Conservation (phyloP, 2,888 invertebrate genomes). For the Parnassius mnemosyne region DNA sequence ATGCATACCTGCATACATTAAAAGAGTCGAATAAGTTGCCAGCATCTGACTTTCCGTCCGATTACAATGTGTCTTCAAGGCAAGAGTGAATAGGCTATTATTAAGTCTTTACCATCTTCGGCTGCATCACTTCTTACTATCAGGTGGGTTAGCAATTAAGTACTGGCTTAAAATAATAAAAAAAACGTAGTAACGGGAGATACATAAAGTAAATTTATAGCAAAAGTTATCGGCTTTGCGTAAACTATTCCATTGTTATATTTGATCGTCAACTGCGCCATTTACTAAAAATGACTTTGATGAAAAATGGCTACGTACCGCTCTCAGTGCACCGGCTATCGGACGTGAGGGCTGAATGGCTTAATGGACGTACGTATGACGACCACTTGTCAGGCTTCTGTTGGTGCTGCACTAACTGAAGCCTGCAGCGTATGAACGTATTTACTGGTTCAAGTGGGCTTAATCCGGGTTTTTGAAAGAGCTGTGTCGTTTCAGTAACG, state of each 20-base stretch:
- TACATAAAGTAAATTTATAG: too few relatives aligned
- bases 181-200: too few relatives aligned
- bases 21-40: too few relatives aligned
- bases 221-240: not conserved
- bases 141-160: too few relatives aligned
- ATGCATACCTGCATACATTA: too few relatives aligned
- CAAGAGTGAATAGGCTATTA: too few relatives aligned
- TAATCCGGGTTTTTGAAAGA: slow-evolving; percentile 14
- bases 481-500: not conserved
- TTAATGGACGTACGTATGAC: slow-evolving; percentile 11
- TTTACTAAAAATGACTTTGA: slow-evolving; percentile 7
- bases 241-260: slow-evolving; percentile 7
- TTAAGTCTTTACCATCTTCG: too few relatives aligned
- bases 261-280: slow-evolving; percentile 12
- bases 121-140: too few relatives aligned
- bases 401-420: not conserved
- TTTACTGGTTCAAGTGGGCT: slow-evolving; percentile 15
- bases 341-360: slow-evolving; percentile 1
- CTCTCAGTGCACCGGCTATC: not conserved
- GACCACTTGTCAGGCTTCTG: slow-evolving; percentile 17
- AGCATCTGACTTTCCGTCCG: too few relatives aligned
- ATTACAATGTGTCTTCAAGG: too few relatives aligned
- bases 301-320: slow-evolving; percentile 13
- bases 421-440: not conserved
- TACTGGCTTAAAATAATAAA: too few relatives aligned